A percentile compares a stretch with the other conserved stretches of the same genome.
These are phyloP conservation scores for Saguinus midas DNA, from an alignment of 2,113 vertebrate species.

Conservation along the genomic window DNA sequence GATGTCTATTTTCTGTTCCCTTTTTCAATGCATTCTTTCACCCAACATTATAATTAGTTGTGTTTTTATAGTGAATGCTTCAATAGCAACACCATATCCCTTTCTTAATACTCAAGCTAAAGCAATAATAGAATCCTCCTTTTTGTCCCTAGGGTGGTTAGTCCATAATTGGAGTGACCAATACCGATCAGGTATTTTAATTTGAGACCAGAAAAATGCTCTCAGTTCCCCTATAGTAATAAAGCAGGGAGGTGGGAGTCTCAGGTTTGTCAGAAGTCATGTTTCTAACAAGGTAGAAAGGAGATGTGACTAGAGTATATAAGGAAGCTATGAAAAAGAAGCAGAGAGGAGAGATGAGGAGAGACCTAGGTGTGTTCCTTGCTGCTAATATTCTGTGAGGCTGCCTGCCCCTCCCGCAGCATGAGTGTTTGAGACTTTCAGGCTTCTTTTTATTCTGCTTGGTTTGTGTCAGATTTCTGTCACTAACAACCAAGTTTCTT, in stretches of 20 bases:
- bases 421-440: not conserved
- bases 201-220: not conserved
- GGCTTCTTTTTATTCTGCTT: not conserved
- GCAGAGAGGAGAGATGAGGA: not conserved
- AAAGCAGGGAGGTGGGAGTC: not conserved
- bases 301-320: not conserved
- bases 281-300: not conserved
- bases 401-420: not conserved
- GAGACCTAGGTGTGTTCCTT: accelerated
- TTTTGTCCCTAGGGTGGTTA: not conserved
- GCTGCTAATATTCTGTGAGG: not conserved
- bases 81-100: not conserved
- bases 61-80: not conserved
- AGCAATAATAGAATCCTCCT: not conserved
- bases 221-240: not conserved
- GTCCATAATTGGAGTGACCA: not conserved
- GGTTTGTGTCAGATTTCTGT: not conserved
- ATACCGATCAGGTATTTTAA: not conserved
- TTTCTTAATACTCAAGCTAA: not conserved
- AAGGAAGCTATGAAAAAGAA: not conserved
- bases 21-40: not conserved
- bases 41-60: not conserved
- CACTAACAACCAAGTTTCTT: not conserved
- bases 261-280: not conserved
- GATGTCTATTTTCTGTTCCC: not conserved